Conservation (phyloP, 2,797 vertebrate species). For the Sebastes diaconus region DNA sequence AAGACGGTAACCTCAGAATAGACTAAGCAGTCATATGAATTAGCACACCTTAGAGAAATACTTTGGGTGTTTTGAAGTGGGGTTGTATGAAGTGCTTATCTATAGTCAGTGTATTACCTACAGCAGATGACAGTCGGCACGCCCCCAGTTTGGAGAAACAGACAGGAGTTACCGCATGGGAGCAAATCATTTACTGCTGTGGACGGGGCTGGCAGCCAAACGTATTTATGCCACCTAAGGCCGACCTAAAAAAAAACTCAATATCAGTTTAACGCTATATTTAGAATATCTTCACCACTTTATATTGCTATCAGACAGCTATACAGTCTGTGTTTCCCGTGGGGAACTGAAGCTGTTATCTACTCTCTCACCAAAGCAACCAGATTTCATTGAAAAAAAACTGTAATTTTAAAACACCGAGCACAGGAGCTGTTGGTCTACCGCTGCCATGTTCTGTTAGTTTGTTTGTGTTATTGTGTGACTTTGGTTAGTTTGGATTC, state of each 20-base stretch:
- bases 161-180: not conserved
- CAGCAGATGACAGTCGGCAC: not conserved
- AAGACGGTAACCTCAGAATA: slow-evolving; percentile 7
- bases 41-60: not conserved
- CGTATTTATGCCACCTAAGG: not conserved
- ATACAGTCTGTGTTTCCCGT: not conserved
- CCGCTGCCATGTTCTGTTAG: not conserved
- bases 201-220: not conserved
- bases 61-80: not conserved
- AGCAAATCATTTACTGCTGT: not conserved
- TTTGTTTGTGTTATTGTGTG: not conserved
- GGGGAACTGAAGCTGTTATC: not conserved
- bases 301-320: not conserved
- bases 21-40: not conserved
- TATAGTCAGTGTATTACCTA: not conserved
- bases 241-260: not conserved
- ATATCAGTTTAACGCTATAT: not conserved
- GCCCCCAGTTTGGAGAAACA: not conserved
- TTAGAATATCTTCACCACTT: not conserved
- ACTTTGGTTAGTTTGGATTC: too few species aligned
- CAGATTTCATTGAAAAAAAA: not conserved
- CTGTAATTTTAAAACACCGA: too few species aligned
- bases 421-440: too few species aligned
- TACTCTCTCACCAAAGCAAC: not conserved
- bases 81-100: not conserved